Percentiles rank a stretch among this genome's conserved stretches.
These are phyloP conservation scores for Plebejus melissa DNA, from an alignment of 2,888 invertebrate species.

Conservation along the genomic window DNA sequence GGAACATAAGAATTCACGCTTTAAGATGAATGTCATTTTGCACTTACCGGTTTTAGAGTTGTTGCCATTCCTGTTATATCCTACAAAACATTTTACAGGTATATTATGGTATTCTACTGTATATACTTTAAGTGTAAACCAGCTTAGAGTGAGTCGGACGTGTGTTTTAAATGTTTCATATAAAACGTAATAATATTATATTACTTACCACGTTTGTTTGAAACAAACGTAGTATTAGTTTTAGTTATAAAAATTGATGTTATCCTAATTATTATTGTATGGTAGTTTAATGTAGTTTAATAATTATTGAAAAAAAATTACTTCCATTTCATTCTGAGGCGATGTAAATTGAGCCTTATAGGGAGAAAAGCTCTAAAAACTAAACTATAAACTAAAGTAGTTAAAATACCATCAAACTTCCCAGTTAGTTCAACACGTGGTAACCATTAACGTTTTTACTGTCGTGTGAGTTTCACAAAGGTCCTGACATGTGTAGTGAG, in stretches of 20 bases:
- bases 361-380: background rate
- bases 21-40: constrained; percentile 13
- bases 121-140: too few species aligned
- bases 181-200: too few species aligned
- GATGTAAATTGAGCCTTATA: too few species aligned
- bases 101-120: background rate
- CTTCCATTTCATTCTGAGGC: too few species aligned
- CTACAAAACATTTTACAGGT: background rate
- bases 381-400: background rate
- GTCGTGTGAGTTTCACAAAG: background rate
- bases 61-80: background rate
- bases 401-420: background rate
- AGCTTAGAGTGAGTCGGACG: too few species aligned
- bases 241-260: too few species aligned
- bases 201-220: too few species aligned
- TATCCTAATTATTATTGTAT: too few species aligned
- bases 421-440: background rate
- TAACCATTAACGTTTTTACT: background rate
- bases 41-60: background rate
- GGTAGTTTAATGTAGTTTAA: too few species aligned
- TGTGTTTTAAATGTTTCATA: too few species aligned
- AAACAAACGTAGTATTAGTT: too few species aligned
- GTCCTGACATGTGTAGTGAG: background rate
- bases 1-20: constrained; percentile 12
- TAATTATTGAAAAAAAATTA: too few species aligned